Percentiles rank a stretch among this genome's conserved stretches.
phyloP scores from a whole-genome alignment of 2,113 vertebrate genomes.

The Siniperca chuatsi region DNA sequence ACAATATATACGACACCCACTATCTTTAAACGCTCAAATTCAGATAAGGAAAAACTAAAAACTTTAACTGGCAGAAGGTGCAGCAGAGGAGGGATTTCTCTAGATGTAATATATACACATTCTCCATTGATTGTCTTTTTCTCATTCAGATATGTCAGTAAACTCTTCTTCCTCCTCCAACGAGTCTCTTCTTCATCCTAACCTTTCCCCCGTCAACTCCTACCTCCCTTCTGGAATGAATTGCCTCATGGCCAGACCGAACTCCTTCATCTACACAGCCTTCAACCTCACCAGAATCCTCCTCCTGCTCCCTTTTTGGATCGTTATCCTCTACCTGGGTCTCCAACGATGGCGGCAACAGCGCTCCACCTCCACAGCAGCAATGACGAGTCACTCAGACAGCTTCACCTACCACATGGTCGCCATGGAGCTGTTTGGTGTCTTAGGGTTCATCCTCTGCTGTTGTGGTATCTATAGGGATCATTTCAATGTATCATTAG shows the following conservation, averaged over 20 bases:
- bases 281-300: too few relatives aligned
- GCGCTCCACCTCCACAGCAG: not conserved
- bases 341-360: not conserved
- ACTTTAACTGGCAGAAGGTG: too few relatives aligned
- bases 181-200: not conserved
- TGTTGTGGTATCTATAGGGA: not conserved
- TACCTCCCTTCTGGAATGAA: fast-evolving
- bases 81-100: too few relatives aligned
- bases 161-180: not conserved
- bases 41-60: too few relatives aligned
- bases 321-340: conserved; percentile 17
- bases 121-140: not conserved
- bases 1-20: too few relatives aligned
- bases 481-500: fast-evolving
- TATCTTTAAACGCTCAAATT: too few relatives aligned
- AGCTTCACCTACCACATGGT: conserved; percentile 31
- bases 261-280: not conserved
- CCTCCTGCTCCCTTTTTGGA: conserved; percentile 24
- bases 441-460: not conserved
- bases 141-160: not conserved
- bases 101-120: too few relatives aligned
- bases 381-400: not conserved
- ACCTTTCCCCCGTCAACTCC: not conserved
- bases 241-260: not conserved
- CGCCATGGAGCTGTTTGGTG: not conserved